Conservation (phyloP, 2,797 vertebrate species). For the Pogoniulus pusillus region DNA sequence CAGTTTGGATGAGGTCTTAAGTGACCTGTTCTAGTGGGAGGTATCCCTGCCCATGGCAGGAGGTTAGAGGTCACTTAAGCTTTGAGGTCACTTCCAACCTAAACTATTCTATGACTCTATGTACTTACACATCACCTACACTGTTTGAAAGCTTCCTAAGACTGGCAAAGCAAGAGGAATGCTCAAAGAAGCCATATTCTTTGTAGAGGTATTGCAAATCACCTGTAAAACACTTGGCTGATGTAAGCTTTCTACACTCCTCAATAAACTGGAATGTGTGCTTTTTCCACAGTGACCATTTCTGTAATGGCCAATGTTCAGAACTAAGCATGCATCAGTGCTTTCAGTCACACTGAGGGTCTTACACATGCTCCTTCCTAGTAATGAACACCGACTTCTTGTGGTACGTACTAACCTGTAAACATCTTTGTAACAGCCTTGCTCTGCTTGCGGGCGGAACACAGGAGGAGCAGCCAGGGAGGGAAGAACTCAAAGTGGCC, state of each 20-base stretch:
- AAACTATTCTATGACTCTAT: background rate
- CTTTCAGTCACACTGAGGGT: background rate
- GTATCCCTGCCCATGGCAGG: too few relatives aligned
- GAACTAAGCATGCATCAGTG: background rate
- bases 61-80: too few relatives aligned
- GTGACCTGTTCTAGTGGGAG: too few relatives aligned
- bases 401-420: slow-evolving; percentile 81
- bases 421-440: slow-evolving; percentile 97
- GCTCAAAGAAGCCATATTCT: background rate
- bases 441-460: slow-evolving; percentile 94
- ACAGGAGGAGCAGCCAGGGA: slow-evolving; percentile 94
- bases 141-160: background rate
- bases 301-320: background rate
- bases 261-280: background rate
- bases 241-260: background rate
- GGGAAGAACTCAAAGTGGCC: slow-evolving; percentile 95
- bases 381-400: background rate
- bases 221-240: background rate
- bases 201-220: background rate
- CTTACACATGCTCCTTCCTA: fast-evolving
- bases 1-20: too few relatives aligned
- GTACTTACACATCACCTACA: background rate
- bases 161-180: background rate
- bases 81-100: too few relatives aligned
- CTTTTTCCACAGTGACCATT: background rate